Evolutionary conservation across 1,140 invertebrate genomes (phyloP), one percentile per base, ranked within the genome.

Genomic region (Babylonia areolata): DNA sequence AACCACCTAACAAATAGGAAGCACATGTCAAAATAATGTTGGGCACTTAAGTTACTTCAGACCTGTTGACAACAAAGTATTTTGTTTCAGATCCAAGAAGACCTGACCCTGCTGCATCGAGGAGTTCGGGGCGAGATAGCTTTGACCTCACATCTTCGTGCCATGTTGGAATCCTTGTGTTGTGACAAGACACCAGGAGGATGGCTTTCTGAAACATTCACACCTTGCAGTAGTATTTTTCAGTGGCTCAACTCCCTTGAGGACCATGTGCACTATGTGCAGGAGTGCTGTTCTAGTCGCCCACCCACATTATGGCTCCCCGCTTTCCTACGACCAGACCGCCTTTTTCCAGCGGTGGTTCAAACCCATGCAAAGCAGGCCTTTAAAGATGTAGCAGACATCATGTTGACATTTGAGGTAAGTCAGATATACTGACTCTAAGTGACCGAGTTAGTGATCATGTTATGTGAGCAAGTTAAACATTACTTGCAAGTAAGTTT

Each of bases 291-390:
- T 3, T 64, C 83, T 5, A 83, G 86, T 11, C 81, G 79, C 69
- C 83, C 87, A 2, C 84, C 87, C 11, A 81, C 86, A 17, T 92
- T 90, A 35, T 89, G 91, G 77, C 81, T 94, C 3, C 88, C 89
- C 23, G 91, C 87, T n/a, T 94, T 94, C 84, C 86, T 91, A 12
- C 88, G 92, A 12, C 93, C 93, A 15, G 91, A 93, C 58, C 87
- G 90, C 46, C 91, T 94, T 81, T 85, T 94, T 28, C 88, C 92
- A 42, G 90, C 91, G 9, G 86, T 93, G n/a, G 88, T 92, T 35
- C 92, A 93, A 83, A 90, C 88, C 2, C 90, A 92, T 89, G 91
- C 92, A 37, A 90, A 91, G 64, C 90, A 90, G 75, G 83, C 90
- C 54, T 93, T 93, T 86, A 91, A 91, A 42, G 92, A 93, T 86